A percentile compares a stretch with the other conserved stretches of the same genome.
Conservation (phyloP, 2,888 invertebrate genomes). For the Rotaria socialis region DNA sequence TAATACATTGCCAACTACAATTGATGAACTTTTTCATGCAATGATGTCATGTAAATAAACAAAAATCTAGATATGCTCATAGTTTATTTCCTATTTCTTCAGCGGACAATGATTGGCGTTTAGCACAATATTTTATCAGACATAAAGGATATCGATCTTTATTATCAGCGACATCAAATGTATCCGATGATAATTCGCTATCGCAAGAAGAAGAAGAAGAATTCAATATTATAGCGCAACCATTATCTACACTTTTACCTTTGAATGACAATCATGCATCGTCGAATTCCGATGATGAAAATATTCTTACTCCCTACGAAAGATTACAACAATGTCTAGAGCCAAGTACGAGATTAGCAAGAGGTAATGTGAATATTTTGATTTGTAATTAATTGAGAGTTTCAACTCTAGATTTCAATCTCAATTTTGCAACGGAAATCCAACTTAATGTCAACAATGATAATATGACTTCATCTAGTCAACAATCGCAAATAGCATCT, state of each 20-base stretch:
- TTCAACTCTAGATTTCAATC: no score
- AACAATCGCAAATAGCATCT: no score
- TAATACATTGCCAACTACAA: neutral
- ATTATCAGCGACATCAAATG: no score
- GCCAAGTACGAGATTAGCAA: no score
- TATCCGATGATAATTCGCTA: neutral
- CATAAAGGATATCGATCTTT: neutral
- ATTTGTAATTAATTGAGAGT: no score
- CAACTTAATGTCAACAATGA: no score
- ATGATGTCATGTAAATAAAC: constrained; percentile 15
- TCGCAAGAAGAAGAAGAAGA: neutral
- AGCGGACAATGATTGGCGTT: neutral
- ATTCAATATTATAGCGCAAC: neutral
- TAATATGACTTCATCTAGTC: no score
- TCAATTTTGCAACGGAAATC: no score
- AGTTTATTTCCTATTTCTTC: neutral
- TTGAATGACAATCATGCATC: neutral
- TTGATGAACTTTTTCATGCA: neutral
- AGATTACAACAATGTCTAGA: no score
- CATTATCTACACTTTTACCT: no score
- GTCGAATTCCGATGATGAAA: neutral
- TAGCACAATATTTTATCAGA: neutral
- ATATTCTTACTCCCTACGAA: no score
- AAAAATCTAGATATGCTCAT: neutral
- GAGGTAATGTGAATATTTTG: no score